These are phyloP conservation scores for Hydropsyche tenuis DNA, from an alignment of 1,140 invertebrate species.

Conservation along the genomic window DNA sequence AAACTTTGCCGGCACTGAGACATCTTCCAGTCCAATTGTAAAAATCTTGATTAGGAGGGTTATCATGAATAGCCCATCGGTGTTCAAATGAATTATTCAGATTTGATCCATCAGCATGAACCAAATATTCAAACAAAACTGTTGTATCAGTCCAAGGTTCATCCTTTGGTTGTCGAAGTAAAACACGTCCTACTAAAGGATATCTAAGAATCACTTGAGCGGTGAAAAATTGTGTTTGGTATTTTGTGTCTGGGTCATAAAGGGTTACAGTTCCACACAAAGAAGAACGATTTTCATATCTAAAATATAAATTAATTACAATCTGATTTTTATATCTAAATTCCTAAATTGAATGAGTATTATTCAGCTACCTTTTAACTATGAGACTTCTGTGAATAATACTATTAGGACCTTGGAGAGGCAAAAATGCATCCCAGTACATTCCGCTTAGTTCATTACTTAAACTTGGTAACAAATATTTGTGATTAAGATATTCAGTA, in stretches of 20 bases:
- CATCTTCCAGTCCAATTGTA: conserved; percentile 90
- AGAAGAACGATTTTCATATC: conserved; percentile 66
- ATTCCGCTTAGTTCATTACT: conserved; percentile 74
- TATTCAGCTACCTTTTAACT: conserved; percentile 71
- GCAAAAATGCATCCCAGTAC: conserved; percentile 87
- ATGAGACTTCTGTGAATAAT: conserved; percentile 84
- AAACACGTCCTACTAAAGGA: conserved; percentile 85
- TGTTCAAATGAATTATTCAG: conserved; percentile 81
- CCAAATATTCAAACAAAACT: conserved; percentile 75
- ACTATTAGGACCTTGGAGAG: conserved; percentile 80
- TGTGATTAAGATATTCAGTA: conserved; percentile 72
- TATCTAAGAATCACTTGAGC: conserved; percentile 80
- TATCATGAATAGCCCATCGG: conserved; percentile 71
- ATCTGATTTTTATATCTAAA: no score
- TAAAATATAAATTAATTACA: conserved; percentile 49
- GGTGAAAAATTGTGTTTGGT: conserved; percentile 75
- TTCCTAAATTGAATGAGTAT: background rate
- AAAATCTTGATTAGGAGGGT: conserved; percentile 74
- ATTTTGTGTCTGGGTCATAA: conserved; percentile 70
- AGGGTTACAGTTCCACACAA: conserved; percentile 71
- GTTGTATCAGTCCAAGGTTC: conserved; percentile 84
- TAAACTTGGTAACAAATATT: conserved; percentile 68
- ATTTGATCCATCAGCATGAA: conserved; percentile 85
- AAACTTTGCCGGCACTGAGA: conserved; percentile 78
- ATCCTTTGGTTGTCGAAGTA: conserved; percentile 83